Percentiles rank a stretch among this genome's conserved stretches.
Conservation (phyloP, 2,113 vertebrate genomes). For the Phrynosoma blainvillii region DNA sequence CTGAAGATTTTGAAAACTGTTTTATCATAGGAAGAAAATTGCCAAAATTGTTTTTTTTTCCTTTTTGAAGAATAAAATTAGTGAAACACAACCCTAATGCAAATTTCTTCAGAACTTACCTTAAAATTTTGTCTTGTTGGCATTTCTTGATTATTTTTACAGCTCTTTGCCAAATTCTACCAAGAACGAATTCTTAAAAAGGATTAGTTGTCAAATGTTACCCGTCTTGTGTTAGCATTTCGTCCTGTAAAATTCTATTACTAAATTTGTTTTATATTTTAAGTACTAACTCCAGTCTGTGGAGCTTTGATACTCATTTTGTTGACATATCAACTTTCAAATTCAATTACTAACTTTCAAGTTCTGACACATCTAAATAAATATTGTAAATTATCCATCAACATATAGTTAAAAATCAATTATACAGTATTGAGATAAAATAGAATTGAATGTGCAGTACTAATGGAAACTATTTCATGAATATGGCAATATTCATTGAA, state of each 20-base stretch:
- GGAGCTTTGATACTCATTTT: not conserved
- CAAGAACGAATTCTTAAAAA: no score
- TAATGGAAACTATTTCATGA: not conserved
- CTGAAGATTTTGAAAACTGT: no score
- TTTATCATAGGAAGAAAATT: no score
- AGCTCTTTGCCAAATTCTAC: not conserved
- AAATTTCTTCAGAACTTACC: no score
- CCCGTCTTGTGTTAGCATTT: not conserved
- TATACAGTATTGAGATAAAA: not conserved
- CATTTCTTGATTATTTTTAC: not conserved
- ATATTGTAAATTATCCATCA: not conserved
- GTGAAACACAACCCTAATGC: no score
- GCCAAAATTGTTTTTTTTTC: no score
- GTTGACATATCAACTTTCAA: not conserved
- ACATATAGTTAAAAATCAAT: not conserved
- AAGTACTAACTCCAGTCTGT: not conserved
- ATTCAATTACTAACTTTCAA: not conserved
- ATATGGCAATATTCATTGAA: not conserved
- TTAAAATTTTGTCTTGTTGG: not conserved
- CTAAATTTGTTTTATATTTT: no score
- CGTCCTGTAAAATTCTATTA: not conserved
- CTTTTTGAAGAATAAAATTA: no score
- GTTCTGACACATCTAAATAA: not conserved
- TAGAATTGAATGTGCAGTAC: not conserved
- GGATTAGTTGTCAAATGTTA: not conserved